Base-by-base conservation (phyloP, 2,113 vertebrate genomes). In the Melanocharis versteri region DNA sequence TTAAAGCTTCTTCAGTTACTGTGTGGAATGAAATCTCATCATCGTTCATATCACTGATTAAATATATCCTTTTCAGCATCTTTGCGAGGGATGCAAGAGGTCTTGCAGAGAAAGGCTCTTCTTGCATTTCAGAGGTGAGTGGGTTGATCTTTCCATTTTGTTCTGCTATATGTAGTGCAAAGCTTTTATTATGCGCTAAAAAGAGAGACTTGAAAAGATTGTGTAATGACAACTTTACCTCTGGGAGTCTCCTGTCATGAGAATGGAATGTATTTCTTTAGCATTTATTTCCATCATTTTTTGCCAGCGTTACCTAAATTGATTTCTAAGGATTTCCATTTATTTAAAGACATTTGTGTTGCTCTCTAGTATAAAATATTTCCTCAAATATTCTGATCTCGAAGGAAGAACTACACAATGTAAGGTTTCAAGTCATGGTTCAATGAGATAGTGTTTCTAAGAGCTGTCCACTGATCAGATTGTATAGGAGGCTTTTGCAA, bases 61-160 rank as follows among this genome's bases (percentile, higher is more conserved):
- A 97, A 76, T 91, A 64, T 95, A 87, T 92, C 87, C 94, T 97
- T 96, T 96, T 80, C 88, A 99, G 99, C 99, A 40, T 99, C 99
- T 45, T 96, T 99, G 97, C 98, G 99, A 91, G 99, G 99, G 96
- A 97, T 98, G 94, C 99, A 99, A 97, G 99, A 99, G 97, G 98
- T 99, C 96, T 98, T 99, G 92, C 99, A 99, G 98, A 99, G 98
- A 97, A 99, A 99, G 97, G 99, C 99, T 91, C 98, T 99, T 95
- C 98, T 99, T 97, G 98, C 99, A 53, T 99, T 99, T 98, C 99
- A 99, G 97, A 99, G 99, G 99, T 99, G 97, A 97, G 98, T 98
- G 86, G 92, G 93, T 96, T 95, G 82, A 87, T 95, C 93, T 97
- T 97, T 97, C 92, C 31, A 84, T 95, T 97, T 97, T 48, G 33